These are phyloP conservation scores for Panthera tigris DNA, from an alignment of 2,113 vertebrate species.

Conservation along the genomic window DNA sequence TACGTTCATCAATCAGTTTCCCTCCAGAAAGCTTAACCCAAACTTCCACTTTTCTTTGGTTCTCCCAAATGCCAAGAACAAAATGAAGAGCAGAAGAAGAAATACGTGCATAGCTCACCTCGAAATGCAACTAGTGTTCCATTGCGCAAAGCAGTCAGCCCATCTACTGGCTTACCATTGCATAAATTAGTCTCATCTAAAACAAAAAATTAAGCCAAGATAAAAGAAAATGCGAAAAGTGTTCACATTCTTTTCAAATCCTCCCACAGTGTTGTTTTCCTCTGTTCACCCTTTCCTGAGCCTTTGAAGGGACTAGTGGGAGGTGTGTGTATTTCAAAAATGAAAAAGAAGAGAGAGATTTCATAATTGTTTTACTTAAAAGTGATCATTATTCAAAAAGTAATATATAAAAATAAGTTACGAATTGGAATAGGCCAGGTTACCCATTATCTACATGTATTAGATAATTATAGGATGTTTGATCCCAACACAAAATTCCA, in stretches of 20 bases:
- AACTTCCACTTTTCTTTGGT: not conserved
- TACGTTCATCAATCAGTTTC: not conserved
- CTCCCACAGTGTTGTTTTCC: not conserved
- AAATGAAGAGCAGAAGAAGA: not conserved
- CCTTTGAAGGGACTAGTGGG: not conserved
- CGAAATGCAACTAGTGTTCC: constrained; percentile 94
- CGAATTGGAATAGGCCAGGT: not conserved
- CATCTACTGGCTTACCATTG: constrained; percentile 89
- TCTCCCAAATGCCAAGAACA: not conserved
- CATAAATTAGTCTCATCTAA: constrained; percentile 92
- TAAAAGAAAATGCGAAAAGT: not conserved
- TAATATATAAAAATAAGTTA: not conserved
- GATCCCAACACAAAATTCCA: not conserved
- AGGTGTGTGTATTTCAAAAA: not conserved
- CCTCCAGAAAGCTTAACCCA: not conserved
- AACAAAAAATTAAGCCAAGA: constrained; percentile 57
- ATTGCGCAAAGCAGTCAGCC: constrained; percentile 91
- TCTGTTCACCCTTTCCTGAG: not conserved
- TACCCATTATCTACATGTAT: constrained; percentile 18
- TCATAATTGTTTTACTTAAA: constrained; percentile 37
- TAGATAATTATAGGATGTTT: not conserved
- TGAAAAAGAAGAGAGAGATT: not conserved
- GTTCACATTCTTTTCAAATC: not conserved
- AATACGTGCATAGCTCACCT: constrained; percentile 84
- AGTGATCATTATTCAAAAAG: not conserved